Base-by-base conservation (phyloP, 30 jellyfish, hydroid and myxozoan species). In the Chironex yamaguchii region DNA sequence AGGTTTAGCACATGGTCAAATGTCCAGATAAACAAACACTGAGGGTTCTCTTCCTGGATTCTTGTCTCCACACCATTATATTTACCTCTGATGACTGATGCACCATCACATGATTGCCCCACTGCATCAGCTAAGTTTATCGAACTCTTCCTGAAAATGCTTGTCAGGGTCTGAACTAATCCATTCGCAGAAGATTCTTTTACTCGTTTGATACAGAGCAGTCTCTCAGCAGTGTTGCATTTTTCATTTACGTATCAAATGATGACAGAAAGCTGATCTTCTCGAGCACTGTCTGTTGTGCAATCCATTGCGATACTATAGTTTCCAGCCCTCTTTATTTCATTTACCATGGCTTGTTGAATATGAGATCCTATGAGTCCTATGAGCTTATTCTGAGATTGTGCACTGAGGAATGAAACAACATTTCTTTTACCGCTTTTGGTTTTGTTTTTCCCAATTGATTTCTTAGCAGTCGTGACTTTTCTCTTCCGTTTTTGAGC, bases 101-200 rank as follows among this genome's bases (percentile, higher is more conserved):
- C 89, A n/a, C 89, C 95, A 72, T 84, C 88, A 71, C 71, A 52
- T 0, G 89, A 71, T 36, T 85, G 95, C 75, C 84, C 84, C 23
- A 51, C 82, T 13, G 87, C 89, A 48, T 82, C 86, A 36, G 13
- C 70, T 49, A 82, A 9, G 34, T 29, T 68, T 36, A 83, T 49
- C 30, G 71, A 51, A 11, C 73, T 52, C 64, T 68, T 83, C 17
- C 23, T 52, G 34, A 69, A 34, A 23, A 54, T 34, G 9, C 50
- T 35, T 62, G 30, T 85, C 32, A 82, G 54, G 78, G 84, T 67
- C 53, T 34, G 1, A 2, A 85, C 64, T 30, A 73, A 62, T 23
- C 95, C 89, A 13, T 71, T 72, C 30, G 92, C 93, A 13, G 93
- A 82, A 25, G 89, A 71, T 0, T 85, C 89, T 85, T 84, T 53